Base-by-base conservation (phyloP, 2,888 invertebrate genomes). In the Sinhomidia bicolor region DNA sequence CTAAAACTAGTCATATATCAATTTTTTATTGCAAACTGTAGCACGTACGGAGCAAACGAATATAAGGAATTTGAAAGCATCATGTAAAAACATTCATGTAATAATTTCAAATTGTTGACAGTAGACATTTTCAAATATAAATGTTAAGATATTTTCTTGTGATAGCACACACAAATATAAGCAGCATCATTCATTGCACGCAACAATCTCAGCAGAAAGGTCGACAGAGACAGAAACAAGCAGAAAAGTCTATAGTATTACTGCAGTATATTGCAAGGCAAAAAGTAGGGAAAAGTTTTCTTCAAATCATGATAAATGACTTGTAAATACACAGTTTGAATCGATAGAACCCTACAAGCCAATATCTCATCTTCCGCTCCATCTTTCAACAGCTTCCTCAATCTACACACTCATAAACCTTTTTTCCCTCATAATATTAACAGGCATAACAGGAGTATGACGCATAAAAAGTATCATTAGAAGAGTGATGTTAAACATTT, bases 311-410 rank as follows among this genome's bases (percentile, higher is more conserved):
- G 71, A 74, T 54, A 29, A 54, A 51, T 79, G 36, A 23, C 47
- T 36, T 57, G 20, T n/a, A 5, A 17, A 17, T 41, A 4, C 26
- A 62, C 44, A 44, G 3, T 60, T 41, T 60, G 41, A 57, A 60
- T 17, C 17, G 32, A 57, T 29, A 14, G 20, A 57, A 23, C 57
- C 60, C n/a, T 60, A 36, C 60, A 5, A 60, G 60, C 60, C 44
- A 79, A 79, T 79, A 79, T 80, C 84, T 88, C 87, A 88, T 88
- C 88, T 74, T 84, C 71, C 83, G 57, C 88, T 88, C 88, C 88
- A 88, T 88, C 88, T 88, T 47, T 88, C 88, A 80, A 54, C 83
- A 79, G 41, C 80, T 88, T 82, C n/a, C 68, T 32, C 71, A 86
- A 80, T 80, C 80, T 80, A 29, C 81, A 81, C 41, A n/a, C 65